Evolutionary conservation across 1,140 invertebrate species (phyloP), one percentile per base, ranked within the genome.

Genomic region (Zophobas morio): DNA sequence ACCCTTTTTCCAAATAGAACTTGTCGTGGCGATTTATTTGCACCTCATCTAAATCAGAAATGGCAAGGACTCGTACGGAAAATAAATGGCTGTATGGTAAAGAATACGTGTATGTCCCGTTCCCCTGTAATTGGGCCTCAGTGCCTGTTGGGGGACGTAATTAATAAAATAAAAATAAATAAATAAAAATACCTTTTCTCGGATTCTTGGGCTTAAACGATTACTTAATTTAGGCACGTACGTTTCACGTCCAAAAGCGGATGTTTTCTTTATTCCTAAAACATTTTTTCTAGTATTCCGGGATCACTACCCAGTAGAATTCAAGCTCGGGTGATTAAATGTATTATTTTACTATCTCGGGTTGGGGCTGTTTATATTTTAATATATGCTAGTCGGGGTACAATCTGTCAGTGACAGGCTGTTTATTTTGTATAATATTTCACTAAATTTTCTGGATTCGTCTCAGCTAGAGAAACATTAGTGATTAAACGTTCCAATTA

Each of bases 391-490:
- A 35, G 56, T 60, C 56, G 34, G 32, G 32, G 35, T 36, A 60
- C 37, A 60, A 60, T 60, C 34, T 60, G 56, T 60, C 35, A 60
- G 33, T 60, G 56, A 60, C 56, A 39, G 33, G 37, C 37, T 40
- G 8, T 40, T 66, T 66, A 40, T 66, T 42, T 66, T 42, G 33
- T 42, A 66, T 42, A 66, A 66, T 66, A 66, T 66, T 66, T 66
- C 60, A 66, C 2, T 42, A 36, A 33, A 66, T 66, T 60, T 3
- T 66, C 60, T 42, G 20, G 39, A 66, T 42, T 42, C 60, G 33
- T 42, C 42, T 40, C 39, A 39, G 60, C 60, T 51, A 2, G 4
- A 6, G 4, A 5, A 51, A 51, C n/a, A 51, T 6, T 6, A 6
- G 20, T 51, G 6, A 6, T 20, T 2, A 51, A 51, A 20, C 2